A percentile compares a stretch with the other conserved stretches of the same genome.
Evolutionary conservation across 2,113 vertebrate species (phyloP).

Genomic region (Trogon melanurus): DNA sequence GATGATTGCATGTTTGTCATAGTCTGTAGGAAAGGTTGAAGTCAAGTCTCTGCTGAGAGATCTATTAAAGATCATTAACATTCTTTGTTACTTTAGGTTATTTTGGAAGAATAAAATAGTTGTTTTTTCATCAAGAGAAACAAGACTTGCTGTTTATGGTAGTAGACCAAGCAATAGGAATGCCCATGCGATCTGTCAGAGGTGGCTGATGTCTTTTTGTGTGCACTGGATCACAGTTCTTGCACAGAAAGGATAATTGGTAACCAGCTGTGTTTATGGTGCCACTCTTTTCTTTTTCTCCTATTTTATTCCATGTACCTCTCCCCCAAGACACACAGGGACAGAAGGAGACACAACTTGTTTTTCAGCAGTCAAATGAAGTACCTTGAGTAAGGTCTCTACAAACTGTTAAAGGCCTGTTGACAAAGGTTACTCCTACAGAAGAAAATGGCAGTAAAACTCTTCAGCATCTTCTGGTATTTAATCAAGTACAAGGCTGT

Average conservation of each 20-base stretch:
- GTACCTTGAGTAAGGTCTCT: not conserved
- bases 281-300: not conserved
- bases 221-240: not conserved
- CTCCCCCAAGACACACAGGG: accelerated
- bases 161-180: not conserved
- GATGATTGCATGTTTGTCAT: accelerated
- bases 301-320: accelerated
- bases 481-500: not conserved
- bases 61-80: not conserved
- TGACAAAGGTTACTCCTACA: not conserved
- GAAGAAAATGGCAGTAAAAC: not conserved
- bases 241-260: not conserved
- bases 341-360: not conserved
- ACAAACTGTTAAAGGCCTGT: not conserved
- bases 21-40: not conserved
- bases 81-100: not conserved
- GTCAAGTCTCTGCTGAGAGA: not conserved
- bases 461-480: not conserved
- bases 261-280: not conserved
- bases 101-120: not conserved
- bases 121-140: not conserved
- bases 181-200: not conserved
- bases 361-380: not conserved
- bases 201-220: not conserved
- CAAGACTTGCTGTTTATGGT: not conserved